A percentile compares a stretch with the other conserved stretches of the same genome.
Evolutionary conservation across 2,113 vertebrate genomes (phyloP).

Genomic region (Ellobius talpinus): DNA sequence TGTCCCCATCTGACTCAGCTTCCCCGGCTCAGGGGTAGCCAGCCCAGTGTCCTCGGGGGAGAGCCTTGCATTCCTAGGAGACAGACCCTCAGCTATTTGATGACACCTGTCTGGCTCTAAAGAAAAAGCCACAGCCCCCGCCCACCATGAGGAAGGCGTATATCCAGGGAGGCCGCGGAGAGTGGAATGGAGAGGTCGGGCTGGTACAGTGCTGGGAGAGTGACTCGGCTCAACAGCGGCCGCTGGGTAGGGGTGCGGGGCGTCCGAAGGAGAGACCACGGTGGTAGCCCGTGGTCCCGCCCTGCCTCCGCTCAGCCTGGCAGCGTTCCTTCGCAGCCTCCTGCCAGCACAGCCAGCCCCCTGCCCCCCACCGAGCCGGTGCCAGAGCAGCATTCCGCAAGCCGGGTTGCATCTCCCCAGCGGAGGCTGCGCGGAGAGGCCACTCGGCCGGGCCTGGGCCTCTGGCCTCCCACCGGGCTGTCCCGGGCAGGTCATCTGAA

Average conservation of each 20-base stretch:
- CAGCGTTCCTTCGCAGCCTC: slow-evolving; percentile 49
- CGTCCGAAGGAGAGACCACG: not conserved
- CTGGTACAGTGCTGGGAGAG: not conserved
- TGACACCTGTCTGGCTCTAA: not conserved
- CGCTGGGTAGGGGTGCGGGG: not conserved
- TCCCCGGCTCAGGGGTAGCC: not conserved
- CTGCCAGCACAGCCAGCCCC: slow-evolving; percentile 68
- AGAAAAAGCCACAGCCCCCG: not conserved
- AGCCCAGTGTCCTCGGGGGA: not conserved
- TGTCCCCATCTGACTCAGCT: not conserved
- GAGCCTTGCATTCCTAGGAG: not conserved
- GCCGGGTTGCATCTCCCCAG: slow-evolving; percentile 64
- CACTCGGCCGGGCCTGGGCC: slow-evolving; percentile 16
- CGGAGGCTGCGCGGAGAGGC: slow-evolving; percentile 43
- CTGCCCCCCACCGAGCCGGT: slow-evolving; percentile 75
- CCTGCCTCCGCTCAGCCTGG: slow-evolving; percentile 55
- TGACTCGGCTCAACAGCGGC: not conserved
- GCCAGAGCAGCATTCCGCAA: slow-evolving; percentile 79
- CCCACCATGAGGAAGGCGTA: not conserved
- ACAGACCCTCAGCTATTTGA: not conserved
- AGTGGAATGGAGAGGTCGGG: not conserved
- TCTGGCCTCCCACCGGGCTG: not conserved
- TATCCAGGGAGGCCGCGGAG: not conserved
- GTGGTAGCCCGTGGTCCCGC: slow-evolving; percentile 9
- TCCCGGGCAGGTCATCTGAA: no score